phyloP scores from a whole-genome alignment of 2,797 vertebrate genomes.

The Sebastes jordani region DNA sequence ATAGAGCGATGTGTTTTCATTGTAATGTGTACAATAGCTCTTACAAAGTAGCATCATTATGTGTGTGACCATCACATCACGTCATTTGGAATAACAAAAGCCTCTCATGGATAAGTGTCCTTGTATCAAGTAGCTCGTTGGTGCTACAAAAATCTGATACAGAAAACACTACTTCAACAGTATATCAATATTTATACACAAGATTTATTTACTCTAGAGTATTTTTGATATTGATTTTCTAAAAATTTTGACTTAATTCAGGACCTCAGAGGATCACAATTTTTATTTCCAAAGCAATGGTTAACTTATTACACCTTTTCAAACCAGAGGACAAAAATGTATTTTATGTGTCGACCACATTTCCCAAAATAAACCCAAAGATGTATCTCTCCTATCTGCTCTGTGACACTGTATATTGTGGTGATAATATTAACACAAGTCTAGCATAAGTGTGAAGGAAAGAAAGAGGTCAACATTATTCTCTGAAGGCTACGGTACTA shows the following conservation, averaged over 20 bases:
- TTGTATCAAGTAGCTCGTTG: conserved; percentile 68
- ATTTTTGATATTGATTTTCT: conserved; percentile 76
- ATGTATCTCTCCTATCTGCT: conserved; percentile 20
- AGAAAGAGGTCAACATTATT: not conserved
- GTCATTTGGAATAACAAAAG: conserved; percentile 64
- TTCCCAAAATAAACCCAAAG: conserved; percentile 48
- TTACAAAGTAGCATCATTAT: conserved; percentile 27
- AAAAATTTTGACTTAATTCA: conserved; percentile 34
- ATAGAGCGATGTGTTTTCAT: conserved; percentile 38
- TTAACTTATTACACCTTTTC: conserved; percentile 29
- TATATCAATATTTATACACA: conserved; percentile 65
- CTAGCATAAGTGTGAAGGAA: conserved; percentile 5
- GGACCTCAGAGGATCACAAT: conserved; percentile 24
- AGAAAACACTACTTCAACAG: conserved; percentile 40
- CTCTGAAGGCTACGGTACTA: conserved; percentile 42
- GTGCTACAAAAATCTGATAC: conserved; percentile 59
- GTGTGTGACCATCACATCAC: conserved; percentile 32
- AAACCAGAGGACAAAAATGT: conserved; percentile 1
- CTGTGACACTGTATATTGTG: conserved; percentile 35
- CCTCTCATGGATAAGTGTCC: conserved; percentile 73
- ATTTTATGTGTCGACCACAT: conserved; percentile 15
- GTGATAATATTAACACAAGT: conserved; percentile 3
- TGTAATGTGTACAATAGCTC: conserved; percentile 24
- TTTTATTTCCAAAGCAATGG: conserved; percentile 41
- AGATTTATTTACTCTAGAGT: conserved; percentile 69